A percentile compares a stretch with the other conserved stretches of the same genome.
These are phyloP conservation scores for Meandrina meandrites DNA, from an alignment of 92 coral and sea anemone genomes.

Conservation along the genomic window DNA sequence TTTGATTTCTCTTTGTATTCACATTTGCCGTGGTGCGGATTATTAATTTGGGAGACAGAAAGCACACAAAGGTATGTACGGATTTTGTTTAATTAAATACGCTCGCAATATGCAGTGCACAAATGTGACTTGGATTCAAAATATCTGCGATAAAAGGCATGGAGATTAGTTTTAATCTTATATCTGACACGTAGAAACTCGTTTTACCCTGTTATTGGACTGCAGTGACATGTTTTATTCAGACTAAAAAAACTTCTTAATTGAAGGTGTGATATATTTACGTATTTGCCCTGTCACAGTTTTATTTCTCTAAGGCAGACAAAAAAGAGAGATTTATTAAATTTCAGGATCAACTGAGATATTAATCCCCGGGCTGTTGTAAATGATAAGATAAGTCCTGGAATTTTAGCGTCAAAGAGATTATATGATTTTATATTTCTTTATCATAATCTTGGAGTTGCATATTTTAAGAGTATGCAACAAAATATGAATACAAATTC, in stretches of 20 bases:
- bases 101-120: not conserved
- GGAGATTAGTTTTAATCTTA: not conserved
- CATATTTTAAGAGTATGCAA: no score
- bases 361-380: no score
- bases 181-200: not conserved
- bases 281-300: not conserved
- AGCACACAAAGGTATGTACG: conserved; percentile 49
- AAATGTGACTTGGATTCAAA: not conserved
- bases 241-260: not conserved
- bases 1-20: not conserved
- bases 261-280: not conserved
- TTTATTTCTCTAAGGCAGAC: not conserved
- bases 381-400: no score
- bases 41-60: conserved; percentile 29
- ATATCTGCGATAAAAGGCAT: not conserved
- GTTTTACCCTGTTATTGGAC: not conserved
- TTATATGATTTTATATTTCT: no score
- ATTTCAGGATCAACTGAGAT: no score
- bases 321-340: no score
- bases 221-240: no score
- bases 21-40: not conserved
- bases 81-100: not conserved
- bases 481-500: no score
- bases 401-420: no score
- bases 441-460: no score